Percentiles rank a stretch among this genome's conserved stretches.
Evolutionary conservation across 92 coral and sea anemone genomes (phyloP).

Genomic region (Umimayanthus chanpuru): DNA sequence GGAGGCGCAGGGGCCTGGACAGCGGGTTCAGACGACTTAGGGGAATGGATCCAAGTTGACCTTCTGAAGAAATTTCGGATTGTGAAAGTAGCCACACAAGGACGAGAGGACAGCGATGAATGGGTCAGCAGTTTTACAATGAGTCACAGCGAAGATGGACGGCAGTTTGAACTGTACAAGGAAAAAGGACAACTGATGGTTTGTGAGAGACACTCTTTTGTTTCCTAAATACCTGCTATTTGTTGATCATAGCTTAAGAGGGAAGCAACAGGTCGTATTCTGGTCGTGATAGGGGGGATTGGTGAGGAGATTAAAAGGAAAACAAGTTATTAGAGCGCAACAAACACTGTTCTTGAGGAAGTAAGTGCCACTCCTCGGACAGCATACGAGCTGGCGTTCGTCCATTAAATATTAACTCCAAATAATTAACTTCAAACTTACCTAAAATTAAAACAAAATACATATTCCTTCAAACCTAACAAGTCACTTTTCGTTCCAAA

Average conservation of each 20-base stretch:
- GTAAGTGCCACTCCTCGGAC: too few relatives aligned
- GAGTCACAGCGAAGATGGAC: conserved; percentile 2
- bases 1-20: conserved; percentile 21
- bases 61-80: neutral
- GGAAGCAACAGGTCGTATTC: too few relatives aligned
- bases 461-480: too few relatives aligned
- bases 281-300: too few relatives aligned
- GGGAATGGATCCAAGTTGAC: conserved; percentile 16
- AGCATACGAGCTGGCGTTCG: too few relatives aligned
- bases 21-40: conserved; percentile 9
- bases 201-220: neutral
- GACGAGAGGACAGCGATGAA: conserved; percentile 25
- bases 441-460: too few relatives aligned
- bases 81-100: conserved; percentile 18
- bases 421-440: too few relatives aligned
- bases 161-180: conserved; percentile 12
- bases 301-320: too few relatives aligned
- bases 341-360: too few relatives aligned
- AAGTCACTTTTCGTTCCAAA: too few relatives aligned
- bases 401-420: too few relatives aligned
- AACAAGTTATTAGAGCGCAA: too few relatives aligned
- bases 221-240: neutral
- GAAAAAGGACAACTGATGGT: neutral
- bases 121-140: conserved; percentile 24
- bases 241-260: neutral